Evolutionary conservation across 1,140 invertebrate species (phyloP).

Genomic region (Thalassaphorura encarpata): DNA sequence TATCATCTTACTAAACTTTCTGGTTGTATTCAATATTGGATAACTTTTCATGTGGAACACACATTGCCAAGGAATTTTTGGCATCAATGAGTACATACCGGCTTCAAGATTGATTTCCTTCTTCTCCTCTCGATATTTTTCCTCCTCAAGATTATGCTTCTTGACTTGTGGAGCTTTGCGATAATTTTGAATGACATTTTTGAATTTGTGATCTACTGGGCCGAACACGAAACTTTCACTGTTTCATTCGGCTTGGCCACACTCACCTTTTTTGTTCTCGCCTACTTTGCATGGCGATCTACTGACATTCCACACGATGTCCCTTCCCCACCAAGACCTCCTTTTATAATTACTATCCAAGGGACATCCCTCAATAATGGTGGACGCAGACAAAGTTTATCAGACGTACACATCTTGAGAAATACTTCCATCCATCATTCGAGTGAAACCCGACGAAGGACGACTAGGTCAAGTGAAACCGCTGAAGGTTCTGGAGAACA

Average conservation of each 20-base stretch:
- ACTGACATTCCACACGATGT: constrained; percentile 24
- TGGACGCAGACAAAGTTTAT: constrained; percentile 8
- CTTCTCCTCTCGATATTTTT: not conserved
- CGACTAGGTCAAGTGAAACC: not conserved
- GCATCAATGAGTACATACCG: not conserved
- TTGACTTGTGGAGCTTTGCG: constrained; percentile 21
- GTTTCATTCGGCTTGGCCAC: not conserved
- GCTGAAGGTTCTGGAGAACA: not conserved
- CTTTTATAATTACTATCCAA: constrained; percentile 24
- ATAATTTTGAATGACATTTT: constrained; percentile 19
- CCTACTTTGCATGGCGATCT: constrained; percentile 21
- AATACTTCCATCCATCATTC: not conserved
- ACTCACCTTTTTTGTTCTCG: constrained; percentile 2
- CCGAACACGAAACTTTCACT: constrained; percentile 2
- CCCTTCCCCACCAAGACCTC: constrained; percentile 15
- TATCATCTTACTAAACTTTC: not conserved
- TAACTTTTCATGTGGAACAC: not conserved
- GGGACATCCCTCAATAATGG: not conserved
- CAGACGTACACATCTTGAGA: constrained; percentile 23
- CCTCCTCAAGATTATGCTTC: constrained; percentile 22
- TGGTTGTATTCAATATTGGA: not conserved
- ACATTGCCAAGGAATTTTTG: not conserved
- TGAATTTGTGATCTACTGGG: constrained; percentile 7
- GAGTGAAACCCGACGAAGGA: not conserved
- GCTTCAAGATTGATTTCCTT: not conserved